Evolutionary conservation across 2,113 vertebrate genomes (phyloP).

Genomic region (Megatriorchis doriae): DNA sequence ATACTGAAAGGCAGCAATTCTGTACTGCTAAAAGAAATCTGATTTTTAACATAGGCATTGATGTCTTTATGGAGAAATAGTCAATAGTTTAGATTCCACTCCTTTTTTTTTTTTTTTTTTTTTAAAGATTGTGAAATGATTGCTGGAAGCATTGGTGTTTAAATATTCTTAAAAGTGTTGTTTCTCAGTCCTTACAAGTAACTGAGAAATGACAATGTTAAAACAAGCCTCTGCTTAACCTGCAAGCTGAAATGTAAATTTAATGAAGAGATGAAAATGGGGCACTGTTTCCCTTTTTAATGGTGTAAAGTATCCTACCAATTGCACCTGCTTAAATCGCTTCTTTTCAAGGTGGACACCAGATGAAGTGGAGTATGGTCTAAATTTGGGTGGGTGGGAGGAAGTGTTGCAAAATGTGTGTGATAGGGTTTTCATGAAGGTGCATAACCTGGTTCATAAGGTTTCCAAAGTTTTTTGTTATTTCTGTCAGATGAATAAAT

Average conservation of each 20-base stretch:
- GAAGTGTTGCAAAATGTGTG: neutral
- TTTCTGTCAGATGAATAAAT: neutral
- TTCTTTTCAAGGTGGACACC: neutral
- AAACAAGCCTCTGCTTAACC: neutral
- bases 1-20: neutral
- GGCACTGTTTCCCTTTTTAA: neutral
- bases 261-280: neutral
- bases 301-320: neutral
- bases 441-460: neutral
- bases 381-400: fast-evolving
- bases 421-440: neutral
- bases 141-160: neutral
- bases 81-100: neutral
- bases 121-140: neutral
- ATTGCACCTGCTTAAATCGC: neutral
- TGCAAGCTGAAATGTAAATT: neutral
- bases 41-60: neutral
- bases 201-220: neutral
- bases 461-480: neutral
- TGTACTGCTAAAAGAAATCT: neutral
- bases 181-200: neutral
- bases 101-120: neutral
- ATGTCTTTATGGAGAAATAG: neutral
- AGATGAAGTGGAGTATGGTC: neutral
- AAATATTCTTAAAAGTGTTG: neutral